These are phyloP conservation scores for Ochlodes sylvanus DNA, from an alignment of 2,888 invertebrate genomes.

Conservation along the genomic window DNA sequence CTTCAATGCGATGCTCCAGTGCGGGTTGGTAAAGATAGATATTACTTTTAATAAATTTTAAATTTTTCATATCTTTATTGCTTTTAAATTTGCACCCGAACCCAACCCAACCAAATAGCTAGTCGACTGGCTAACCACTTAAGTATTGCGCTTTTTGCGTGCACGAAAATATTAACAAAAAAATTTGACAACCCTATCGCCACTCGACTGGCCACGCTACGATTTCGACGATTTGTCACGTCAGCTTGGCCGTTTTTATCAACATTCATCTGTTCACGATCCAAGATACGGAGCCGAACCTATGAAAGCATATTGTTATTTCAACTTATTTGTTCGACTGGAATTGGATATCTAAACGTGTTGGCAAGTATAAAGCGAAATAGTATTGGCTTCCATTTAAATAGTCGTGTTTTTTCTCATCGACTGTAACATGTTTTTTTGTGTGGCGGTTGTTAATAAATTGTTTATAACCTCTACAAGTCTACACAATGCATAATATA, in stretches of 20 bases:
- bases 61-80: no score
- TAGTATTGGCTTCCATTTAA: slow-evolving; percentile 4
- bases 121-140: no score
- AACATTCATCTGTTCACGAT: slow-evolving; percentile 47
- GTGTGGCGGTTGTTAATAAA: slow-evolving; percentile 3
- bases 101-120: no score
- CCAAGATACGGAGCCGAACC: slow-evolving; percentile 40
- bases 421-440: not conserved
- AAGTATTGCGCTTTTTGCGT: no score
- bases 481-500: not conserved
- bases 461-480: no score
- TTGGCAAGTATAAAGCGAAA: slow-evolving; percentile 14
- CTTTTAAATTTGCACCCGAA: no score
- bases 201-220: slow-evolving; percentile 41
- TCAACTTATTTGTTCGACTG: slow-evolving; percentile 7
- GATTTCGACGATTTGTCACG: slow-evolving; percentile 70
- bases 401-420: not conserved
- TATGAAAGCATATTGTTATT: slow-evolving; percentile 16
- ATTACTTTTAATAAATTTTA: no score
- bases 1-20: no score
- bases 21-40: no score
- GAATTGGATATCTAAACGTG: slow-evolving; percentile 24
- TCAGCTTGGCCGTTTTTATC: slow-evolving; percentile 59
- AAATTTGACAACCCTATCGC: slow-evolving; percentile 16
- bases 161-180: no score